phyloP scores from a whole-genome alignment of 1,140 invertebrate genomes.

The Aculops lycopersici region DNA sequence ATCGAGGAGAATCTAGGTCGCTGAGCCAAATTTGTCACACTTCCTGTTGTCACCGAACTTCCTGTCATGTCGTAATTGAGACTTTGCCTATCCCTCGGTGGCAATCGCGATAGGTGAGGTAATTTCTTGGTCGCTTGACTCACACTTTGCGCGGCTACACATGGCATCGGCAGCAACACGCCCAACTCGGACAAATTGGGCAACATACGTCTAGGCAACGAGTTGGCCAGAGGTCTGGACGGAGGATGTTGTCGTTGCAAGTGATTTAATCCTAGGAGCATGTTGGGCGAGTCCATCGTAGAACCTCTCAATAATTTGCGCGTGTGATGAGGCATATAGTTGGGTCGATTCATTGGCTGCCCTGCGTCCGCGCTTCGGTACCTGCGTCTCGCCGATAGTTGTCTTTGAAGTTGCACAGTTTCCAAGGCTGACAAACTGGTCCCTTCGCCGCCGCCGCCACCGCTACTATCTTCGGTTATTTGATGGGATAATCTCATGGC shows the following conservation, averaged over 20 bases:
- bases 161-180: too few species aligned
- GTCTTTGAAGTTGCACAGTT: neutral
- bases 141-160: neutral
- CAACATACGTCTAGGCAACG: too few species aligned
- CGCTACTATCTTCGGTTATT: too few species aligned
- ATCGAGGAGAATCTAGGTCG: too few species aligned
- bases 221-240: too few species aligned
- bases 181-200: too few species aligned
- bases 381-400: neutral
- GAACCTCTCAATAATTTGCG: neutral
- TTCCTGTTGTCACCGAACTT: neutral
- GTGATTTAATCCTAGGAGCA: neutral
- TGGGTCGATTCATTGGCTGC: neutral
- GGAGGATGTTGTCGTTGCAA: too few species aligned
- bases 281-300: neutral
- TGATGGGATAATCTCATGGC: too few species aligned
- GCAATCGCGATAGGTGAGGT: neutral
- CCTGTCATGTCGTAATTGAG: neutral
- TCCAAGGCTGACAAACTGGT: too few species aligned
- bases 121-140: neutral
- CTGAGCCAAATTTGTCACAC: too few species aligned
- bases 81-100: neutral
- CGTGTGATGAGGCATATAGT: neutral
- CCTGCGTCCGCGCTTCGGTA: neutral
- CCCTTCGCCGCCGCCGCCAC: too few species aligned